A percentile compares a stretch with the other conserved stretches of the same genome.
Evolutionary conservation across 2,888 invertebrate species (phyloP).

Genomic region (Thera obeliscata): DNA sequence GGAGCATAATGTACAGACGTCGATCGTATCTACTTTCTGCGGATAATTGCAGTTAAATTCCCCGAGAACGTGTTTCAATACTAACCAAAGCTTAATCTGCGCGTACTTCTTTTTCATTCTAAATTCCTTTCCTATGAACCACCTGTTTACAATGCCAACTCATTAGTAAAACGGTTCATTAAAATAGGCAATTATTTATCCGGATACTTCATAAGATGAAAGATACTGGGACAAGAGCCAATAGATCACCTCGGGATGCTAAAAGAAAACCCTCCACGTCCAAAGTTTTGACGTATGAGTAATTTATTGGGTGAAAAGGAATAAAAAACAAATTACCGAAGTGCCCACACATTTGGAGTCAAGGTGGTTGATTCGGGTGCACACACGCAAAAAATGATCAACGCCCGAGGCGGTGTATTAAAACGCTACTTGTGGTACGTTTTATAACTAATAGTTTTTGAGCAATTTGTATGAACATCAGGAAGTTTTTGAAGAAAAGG

Average conservation of each 20-base stretch:
- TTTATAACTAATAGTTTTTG: conserved; percentile 42
- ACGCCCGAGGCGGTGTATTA: conserved; percentile 63
- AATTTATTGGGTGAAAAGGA: conserved; percentile 78
- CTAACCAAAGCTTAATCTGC: no score
- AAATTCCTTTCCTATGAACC: conserved; percentile 6
- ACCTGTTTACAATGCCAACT: conserved; percentile 10
- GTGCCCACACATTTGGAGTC: conserved; percentile 80
- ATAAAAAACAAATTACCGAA: conserved; percentile 79
- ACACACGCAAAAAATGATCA: conserved; percentile 77
- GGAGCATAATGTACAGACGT: no score
- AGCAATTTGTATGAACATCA: conserved; percentile 19
- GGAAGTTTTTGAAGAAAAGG: conserved; percentile 1
- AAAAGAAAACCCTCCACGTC: conserved; percentile 58
- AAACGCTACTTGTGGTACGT: conserved; percentile 63
- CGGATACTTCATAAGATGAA: conserved; percentile 70
- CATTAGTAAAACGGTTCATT: conserved; percentile 53
- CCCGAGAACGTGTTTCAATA: no score
- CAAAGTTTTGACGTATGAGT: conserved; percentile 82
- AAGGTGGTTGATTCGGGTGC: conserved; percentile 82
- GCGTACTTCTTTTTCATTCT: not conserved
- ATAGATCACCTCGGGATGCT: conserved; percentile 77
- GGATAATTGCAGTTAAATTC: no score
- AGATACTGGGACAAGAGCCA: conserved; percentile 76
- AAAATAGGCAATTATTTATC: conserved; percentile 70
- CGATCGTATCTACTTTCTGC: no score